Conservation (phyloP, 2,888 invertebrate genomes). For the Heterodera filipjevi region DNA sequence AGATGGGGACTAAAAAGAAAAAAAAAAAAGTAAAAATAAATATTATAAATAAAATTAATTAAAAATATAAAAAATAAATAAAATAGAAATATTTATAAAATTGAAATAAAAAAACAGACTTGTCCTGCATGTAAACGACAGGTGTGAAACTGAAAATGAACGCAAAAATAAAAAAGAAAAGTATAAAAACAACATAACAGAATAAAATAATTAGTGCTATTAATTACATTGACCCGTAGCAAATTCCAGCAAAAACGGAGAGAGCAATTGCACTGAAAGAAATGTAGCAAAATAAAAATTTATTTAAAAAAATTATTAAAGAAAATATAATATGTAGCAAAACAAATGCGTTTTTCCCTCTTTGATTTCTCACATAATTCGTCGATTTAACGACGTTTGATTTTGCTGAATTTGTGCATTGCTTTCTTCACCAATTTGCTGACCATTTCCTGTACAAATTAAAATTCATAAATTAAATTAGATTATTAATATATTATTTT, state of each 20-base stretch:
- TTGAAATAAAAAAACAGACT: too few relatives aligned
- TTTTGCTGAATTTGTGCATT: neutral
- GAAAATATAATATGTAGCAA: too few relatives aligned
- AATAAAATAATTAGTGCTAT: too few relatives aligned
- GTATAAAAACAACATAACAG: too few relatives aligned
- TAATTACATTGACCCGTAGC: conserved; percentile 68
- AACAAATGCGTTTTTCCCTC: neutral
- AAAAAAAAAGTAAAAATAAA: too few relatives aligned
- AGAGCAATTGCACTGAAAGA: conserved; percentile 65
- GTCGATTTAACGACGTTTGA: neutral
- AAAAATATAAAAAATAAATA: too few relatives aligned
- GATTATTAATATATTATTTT: too few relatives aligned
- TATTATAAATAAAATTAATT: too few relatives aligned
- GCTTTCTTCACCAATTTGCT: neutral
- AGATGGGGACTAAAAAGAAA: conserved; percentile 45
- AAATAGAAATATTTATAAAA: too few relatives aligned
- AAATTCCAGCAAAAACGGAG: conserved; percentile 67
- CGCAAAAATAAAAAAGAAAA: neutral
- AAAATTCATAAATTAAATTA: neutral
- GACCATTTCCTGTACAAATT: neutral
- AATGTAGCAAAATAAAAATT: too few relatives aligned
- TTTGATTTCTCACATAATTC: neutral
- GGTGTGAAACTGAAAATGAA: conserved; percentile 53
- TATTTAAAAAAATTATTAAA: too few relatives aligned
- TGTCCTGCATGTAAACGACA: conserved; percentile 67